Percentiles rank a stretch among this genome's conserved stretches.
Evolutionary conservation across 2,113 vertebrate species (phyloP).

Genomic region (Anhinga rufa): DNA sequence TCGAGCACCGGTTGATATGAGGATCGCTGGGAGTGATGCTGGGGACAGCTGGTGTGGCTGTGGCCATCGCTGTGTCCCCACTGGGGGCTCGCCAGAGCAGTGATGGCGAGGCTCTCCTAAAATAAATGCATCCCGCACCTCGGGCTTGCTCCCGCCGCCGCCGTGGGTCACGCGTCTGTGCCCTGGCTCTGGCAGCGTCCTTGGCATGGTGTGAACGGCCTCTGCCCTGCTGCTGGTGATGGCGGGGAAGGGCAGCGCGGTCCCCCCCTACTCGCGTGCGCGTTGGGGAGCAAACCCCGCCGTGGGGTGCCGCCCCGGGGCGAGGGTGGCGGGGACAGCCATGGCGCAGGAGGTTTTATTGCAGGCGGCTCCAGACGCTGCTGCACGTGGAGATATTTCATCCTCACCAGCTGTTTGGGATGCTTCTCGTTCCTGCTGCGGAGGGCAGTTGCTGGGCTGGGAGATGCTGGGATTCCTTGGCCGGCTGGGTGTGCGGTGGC

Average conservation of each 20-base stretch:
- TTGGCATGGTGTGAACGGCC: rapidly evolving
- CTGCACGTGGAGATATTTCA: conserved; percentile 3
- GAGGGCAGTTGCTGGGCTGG: conserved; percentile 63
- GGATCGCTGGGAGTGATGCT: not conserved
- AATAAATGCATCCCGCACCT: not conserved
- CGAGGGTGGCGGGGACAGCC: not conserved
- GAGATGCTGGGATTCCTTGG: conserved; percentile 67
- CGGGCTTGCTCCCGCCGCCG: rapidly evolving
- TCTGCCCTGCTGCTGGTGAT: not conserved
- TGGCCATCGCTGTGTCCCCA: not conserved
- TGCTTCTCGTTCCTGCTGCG: conserved; percentile 60
- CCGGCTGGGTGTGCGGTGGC: not conserved
- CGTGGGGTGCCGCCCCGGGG: rapidly evolving
- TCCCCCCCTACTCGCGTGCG: rapidly evolving
- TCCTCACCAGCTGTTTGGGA: conserved; percentile 57
- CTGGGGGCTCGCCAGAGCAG: not conserved
- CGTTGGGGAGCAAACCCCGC: rapidly evolving
- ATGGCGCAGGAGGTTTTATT: not conserved
- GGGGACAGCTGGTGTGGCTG: not conserved
- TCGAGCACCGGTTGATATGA: rapidly evolving
- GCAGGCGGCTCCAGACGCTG: not conserved
- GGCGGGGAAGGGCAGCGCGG: not conserved
- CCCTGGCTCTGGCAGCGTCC: not conserved
- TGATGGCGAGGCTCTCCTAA: not conserved
- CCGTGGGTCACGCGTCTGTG: rapidly evolving